These are phyloP conservation scores for Chromis chromis DNA, from an alignment of 2,797 vertebrate species.

Conservation along the genomic window DNA sequence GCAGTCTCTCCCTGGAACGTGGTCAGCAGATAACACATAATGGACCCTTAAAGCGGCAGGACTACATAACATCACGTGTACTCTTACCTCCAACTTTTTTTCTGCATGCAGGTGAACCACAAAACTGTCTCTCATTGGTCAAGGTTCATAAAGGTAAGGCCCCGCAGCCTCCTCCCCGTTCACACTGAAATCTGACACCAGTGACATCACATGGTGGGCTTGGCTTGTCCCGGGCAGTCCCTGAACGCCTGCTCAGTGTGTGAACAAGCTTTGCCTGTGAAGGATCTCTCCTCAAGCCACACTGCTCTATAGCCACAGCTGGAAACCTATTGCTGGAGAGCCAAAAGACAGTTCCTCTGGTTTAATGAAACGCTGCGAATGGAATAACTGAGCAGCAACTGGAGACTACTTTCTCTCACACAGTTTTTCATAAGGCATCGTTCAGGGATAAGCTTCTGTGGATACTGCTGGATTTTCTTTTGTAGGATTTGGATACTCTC, in stretches of 20 bases:
- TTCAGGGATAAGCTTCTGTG: constrained; percentile 73
- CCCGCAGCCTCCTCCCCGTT: constrained; percentile 56
- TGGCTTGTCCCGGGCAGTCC: constrained; percentile 76
- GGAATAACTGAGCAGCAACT: constrained; percentile 74
- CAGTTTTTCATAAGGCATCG: constrained; percentile 59
- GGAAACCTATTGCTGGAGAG: constrained; percentile 69
- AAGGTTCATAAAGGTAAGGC: constrained; percentile 73
- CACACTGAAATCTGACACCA: constrained; percentile 78
- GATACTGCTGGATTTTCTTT: constrained; percentile 74
- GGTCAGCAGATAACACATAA: constrained; percentile 53
- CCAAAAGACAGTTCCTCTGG: constrained; percentile 51
- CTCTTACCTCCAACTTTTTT: constrained; percentile 12
- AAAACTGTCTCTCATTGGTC: constrained; percentile 70
- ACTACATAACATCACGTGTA: constrained; percentile 64
- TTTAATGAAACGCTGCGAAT: constrained; percentile 63
- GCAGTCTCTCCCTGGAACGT: constrained; percentile 31
- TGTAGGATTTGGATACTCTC: constrained; percentile 69
- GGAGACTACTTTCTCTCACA: constrained; percentile 53
- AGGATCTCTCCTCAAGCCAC: constrained; percentile 76
- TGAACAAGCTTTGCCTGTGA: constrained; percentile 80
- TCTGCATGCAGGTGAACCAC: constrained; percentile 67
- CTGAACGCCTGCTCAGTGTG: constrained; percentile 76
- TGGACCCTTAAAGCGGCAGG: constrained; percentile 35
- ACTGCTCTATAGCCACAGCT: constrained; percentile 73
- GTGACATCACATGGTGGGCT: constrained; percentile 82